Percentiles rank a stretch among this genome's conserved stretches.
These are phyloP conservation scores for Drosophila anomelani DNA, from an alignment of 2,888 invertebrate species.

Conservation along the genomic window DNA sequence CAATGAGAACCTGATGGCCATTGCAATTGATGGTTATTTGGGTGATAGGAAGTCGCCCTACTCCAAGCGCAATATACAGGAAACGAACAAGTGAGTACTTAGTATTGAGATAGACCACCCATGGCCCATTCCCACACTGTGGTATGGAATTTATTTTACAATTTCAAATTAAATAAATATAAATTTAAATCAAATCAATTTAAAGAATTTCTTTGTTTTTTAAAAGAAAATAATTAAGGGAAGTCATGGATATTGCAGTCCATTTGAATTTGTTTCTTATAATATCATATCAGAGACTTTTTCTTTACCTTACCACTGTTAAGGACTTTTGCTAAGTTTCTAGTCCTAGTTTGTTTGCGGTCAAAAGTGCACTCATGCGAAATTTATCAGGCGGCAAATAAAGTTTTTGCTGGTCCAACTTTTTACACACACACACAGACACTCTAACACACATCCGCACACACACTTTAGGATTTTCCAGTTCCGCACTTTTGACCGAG, in stretches of 20 bases:
- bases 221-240: neutral
- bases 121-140: conserved; percentile 3
- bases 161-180: neutral
- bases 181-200: neutral
- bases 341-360: conserved; percentile 71
- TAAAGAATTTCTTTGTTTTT: neutral
- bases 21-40: conserved; percentile 84
- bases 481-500: conserved; percentile 23
- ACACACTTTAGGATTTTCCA: conserved; percentile 15
- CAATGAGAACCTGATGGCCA: conserved; percentile 83
- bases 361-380: conserved; percentile 77
- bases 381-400: conserved; percentile 69
- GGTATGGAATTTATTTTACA: neutral
- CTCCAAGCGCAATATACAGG: conserved; percentile 85
- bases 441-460: conserved; percentile 21
- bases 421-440: conserved; percentile 50
- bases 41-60: conserved; percentile 84
- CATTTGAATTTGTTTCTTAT: too few relatives aligned
- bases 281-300: too few relatives aligned
- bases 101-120: neutral
- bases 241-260: too few relatives aligned
- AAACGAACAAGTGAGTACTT: conserved; percentile 84
- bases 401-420: conserved; percentile 58
- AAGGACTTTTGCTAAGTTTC: conserved; percentile 46
- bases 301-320: conserved; percentile 29